Base-by-base conservation (phyloP, 2,888 invertebrate species). In the Phaedon cochleariae region DNA sequence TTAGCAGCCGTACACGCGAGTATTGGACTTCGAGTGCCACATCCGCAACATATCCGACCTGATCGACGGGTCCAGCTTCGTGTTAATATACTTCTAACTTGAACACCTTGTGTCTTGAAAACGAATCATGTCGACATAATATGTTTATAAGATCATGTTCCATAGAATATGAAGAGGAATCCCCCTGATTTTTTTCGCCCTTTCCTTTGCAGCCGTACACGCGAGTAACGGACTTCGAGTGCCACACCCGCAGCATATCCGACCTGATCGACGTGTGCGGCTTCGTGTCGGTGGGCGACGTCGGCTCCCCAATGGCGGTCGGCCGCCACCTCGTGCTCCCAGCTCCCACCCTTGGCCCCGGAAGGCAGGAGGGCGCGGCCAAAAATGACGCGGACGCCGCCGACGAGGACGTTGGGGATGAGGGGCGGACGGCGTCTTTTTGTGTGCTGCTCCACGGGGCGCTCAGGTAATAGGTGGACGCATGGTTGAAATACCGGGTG, bases 371-470 rank as follows among this genome's bases (percentile, higher is more conserved):
- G 1, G 51, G 46, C 52, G 46, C 31, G 9, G 29, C 67, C 80
- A 68, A 65, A 58, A 70, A 59, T 6, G 74, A 74, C 6, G 60
- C 70, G 15, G 82, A 85, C 49, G 61, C 73, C 21, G 70, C 85
- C 0, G 86, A 86, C 20, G 88, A 88, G 62, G 87, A 86, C 66
- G 87, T 87, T 49, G 84, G 86, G 0, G 93, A 92, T 76, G 93
- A 93, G 59, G 91, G 92, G 60, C 93, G 91, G 85, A 87, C 88
- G 51, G 93, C 97, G 0, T 95, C 95, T 1, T 94, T 97, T 79
- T 97, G 97, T 81, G 97, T 97, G 3, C 84, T 98, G 12, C 87
- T 98, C 1, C 97, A 98, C 80, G 97, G 96, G 2, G 95, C 96
- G 45, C 67, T 80, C 22, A 78, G 66, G 26, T n/a, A n/a, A n/a